These are phyloP conservation scores for Dinocampus coccinellae DNA, from an alignment of 2,888 invertebrate species.

Conservation along the genomic window DNA sequence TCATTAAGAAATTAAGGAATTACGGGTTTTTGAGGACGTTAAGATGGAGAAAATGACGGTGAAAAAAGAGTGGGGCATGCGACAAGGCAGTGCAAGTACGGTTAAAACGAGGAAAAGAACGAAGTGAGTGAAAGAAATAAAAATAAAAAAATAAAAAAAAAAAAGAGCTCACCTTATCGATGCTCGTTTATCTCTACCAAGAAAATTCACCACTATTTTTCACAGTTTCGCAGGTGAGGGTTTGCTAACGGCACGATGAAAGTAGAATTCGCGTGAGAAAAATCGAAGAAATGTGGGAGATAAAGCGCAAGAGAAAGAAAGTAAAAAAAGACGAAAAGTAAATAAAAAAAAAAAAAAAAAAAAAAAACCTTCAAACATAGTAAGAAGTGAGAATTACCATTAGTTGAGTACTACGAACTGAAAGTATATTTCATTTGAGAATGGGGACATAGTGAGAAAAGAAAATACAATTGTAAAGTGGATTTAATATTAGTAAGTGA, in stretches of 20 bases:
- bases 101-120: slow-evolving; percentile 24
- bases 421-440: slow-evolving; percentile 36
- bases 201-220: slow-evolving; percentile 44
- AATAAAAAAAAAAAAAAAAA: slow-evolving; percentile 23
- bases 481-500: neutral
- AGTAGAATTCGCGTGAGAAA: slow-evolving; percentile 21
- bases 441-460: slow-evolving; percentile 25
- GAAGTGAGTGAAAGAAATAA: slow-evolving; percentile 7
- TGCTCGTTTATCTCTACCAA: slow-evolving; percentile 42
- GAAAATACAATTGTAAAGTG: slow-evolving; percentile 9
- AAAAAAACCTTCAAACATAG: no score
- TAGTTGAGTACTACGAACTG: slow-evolving; percentile 37
- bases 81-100: slow-evolving; percentile 28
- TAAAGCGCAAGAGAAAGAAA: slow-evolving; percentile 2
- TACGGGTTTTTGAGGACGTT: slow-evolving; percentile 38
- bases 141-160: slow-evolving; percentile 28
- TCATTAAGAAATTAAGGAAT: slow-evolving; percentile 52
- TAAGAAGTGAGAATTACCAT: slow-evolving; percentile 41
- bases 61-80: neutral
- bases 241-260: slow-evolving; percentile 27
- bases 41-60: neutral
- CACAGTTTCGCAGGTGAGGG: slow-evolving; percentile 32
- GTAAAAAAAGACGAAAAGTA: neutral
- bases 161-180: slow-evolving; percentile 41
- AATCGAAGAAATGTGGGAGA: slow-evolving; percentile 30